These are phyloP conservation scores for Sarcophilus harrisii DNA, from an alignment of 2,797 vertebrate species.

Conservation along the genomic window DNA sequence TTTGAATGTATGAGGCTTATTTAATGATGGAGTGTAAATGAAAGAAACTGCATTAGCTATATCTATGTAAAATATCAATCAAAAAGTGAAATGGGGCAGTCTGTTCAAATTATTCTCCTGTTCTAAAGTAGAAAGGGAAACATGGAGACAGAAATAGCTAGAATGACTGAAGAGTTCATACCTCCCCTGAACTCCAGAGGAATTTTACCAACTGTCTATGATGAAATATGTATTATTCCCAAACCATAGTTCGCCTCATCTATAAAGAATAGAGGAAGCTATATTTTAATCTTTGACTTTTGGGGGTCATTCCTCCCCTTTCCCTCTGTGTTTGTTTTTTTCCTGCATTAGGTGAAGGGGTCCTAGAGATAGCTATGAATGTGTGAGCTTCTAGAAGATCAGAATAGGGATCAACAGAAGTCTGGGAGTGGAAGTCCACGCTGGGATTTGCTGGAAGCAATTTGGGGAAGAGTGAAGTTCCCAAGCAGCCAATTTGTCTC, in stretches of 20 bases:
- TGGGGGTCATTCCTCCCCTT: neutral
- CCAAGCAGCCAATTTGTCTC: neutral
- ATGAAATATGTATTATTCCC: neutral
- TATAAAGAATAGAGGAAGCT: neutral
- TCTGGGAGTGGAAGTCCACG: neutral
- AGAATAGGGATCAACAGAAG: neutral
- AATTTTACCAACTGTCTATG: neutral
- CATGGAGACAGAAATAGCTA: neutral
- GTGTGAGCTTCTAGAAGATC: neutral
- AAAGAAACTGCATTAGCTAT: neutral
- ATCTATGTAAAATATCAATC: neutral
- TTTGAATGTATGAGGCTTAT: neutral
- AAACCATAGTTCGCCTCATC: neutral
- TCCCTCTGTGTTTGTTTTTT: neutral
- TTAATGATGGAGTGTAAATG: neutral
- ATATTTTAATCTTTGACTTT: neutral
- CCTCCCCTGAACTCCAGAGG: neutral
- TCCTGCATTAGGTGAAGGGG: neutral
- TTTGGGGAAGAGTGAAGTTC: neutral
- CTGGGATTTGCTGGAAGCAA: neutral
- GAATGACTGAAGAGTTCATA: neutral
- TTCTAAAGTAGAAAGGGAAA: neutral
- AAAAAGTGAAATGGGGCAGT: neutral
- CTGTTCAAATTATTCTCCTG: neutral
- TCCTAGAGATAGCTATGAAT: neutral